Evolutionary conservation across 1,140 invertebrate genomes (phyloP), one percentile per base, ranked within the genome.

Genomic region (Trinorchestia longiramus): DNA sequence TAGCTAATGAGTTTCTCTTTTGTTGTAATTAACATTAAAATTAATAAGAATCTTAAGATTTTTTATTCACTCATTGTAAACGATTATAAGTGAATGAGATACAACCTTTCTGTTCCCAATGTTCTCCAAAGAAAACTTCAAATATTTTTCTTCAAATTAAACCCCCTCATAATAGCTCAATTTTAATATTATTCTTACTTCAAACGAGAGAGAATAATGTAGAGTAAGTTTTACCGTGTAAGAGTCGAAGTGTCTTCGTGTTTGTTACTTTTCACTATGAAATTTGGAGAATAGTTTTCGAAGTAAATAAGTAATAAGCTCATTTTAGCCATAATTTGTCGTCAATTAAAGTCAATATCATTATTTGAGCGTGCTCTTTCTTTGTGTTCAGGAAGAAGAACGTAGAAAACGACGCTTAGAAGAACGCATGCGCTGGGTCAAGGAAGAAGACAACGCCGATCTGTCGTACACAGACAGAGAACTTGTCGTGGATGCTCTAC

Each of bases 361-460:
- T 36, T 15, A 77, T 15, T 11, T 77, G 28, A 11, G 28, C 28
- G 1, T 77, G 28, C 36, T 77, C 28, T 77, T 11, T 95, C 6
- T 62, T 53, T 43, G 6, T 44, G 36, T 11, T 36, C 45, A 96
- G 96, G 96, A 96, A 44, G 96, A 96, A 62, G 96, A 96, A 90
- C 57, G 96, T 4, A 95, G 96, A 0, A 96, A 95, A 43, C 95
- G 95, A 43, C 57, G 96, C 0, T 36, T 95, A 36, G 96, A 96
- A n/a, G 96, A 96, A 41, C 57, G 87, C 42, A 95, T 87, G 95
- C 41, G 57, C 43, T 94, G 92, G 92, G 0, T 45, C 43, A 44
- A 95, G 43, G 62, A 97, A 88, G 96, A 97, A 87, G 96, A 97
- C 36, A 87, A 96, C 28, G 47, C 36, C 40, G 92, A 97, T 94